Percentiles rank a stretch among this genome's conserved stretches.
Evolutionary conservation across 2,888 invertebrate genomes (phyloP).

Genomic region (Ariolimax columbianus): DNA sequence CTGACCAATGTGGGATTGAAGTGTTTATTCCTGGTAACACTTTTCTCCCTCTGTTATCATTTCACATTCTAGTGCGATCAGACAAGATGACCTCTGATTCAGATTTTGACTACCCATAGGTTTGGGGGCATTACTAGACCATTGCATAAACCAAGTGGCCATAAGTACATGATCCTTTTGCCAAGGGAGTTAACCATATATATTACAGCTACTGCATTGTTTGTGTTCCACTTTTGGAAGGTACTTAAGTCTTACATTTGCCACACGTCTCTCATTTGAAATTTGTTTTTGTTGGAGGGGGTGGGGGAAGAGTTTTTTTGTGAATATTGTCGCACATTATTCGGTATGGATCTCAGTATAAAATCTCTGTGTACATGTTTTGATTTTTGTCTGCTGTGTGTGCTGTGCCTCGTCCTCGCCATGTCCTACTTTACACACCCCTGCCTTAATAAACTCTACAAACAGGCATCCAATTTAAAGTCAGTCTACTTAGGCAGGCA

Average conservation of each 20-base stretch:
- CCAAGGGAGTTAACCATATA: neutral
- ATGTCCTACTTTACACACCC: conserved; percentile 11
- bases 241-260: conserved; percentile 35
- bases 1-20: too few species aligned
- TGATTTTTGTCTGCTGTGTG: neutral
- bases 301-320: too few species aligned
- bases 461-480: neutral
- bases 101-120: too few species aligned
- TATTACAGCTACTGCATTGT: neutral
- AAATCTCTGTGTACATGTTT: conserved; percentile 10
- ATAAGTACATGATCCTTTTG: neutral
- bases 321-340: conserved; percentile 36
- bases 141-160: neutral
- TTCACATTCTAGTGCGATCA: too few species aligned
- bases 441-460: neutral
- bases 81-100: too few species aligned
- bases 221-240: neutral
- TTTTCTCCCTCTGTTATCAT: too few species aligned
- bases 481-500: too few species aligned
- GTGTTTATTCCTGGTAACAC: too few species aligned
- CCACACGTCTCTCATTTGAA: too few species aligned
- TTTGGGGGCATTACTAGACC: too few species aligned
- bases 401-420: conserved; percentile 10
- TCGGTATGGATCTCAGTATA: conserved; percentile 31
- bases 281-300: neutral